These are phyloP conservation scores for Vimba vimba DNA, from an alignment of 2,113 vertebrate species.

Conservation along the genomic window DNA sequence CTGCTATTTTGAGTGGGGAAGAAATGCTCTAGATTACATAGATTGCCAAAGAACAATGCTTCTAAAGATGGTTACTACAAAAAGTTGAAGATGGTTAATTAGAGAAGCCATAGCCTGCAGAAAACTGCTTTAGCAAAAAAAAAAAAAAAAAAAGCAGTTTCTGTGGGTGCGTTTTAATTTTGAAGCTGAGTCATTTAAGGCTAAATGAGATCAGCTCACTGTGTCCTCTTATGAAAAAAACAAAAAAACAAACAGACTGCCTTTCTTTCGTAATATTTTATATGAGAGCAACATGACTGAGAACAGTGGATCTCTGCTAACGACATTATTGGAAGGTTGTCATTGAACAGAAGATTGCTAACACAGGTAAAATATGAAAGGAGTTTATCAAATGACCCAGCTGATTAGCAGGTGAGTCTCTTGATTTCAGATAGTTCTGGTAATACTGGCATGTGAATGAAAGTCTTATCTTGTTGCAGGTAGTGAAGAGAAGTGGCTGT, in stretches of 20 bases:
- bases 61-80: neutral
- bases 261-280: neutral
- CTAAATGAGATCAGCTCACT: conserved; percentile 6
- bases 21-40: conserved; percentile 20
- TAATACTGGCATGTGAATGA: too few species aligned
- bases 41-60: neutral
- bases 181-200: neutral
- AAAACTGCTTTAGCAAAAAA: neutral
- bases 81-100: conserved; percentile 22
- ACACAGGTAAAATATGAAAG: too few species aligned
- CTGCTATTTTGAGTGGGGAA: conserved; percentile 13
- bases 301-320: neutral
- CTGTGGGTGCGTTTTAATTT: neutral
- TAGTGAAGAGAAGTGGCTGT: too few species aligned
- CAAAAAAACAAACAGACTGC: neutral
- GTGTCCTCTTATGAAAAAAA: neutral
- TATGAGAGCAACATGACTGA: neutral
- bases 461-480: too few species aligned
- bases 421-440: too few species aligned
- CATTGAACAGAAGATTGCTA: too few species aligned
- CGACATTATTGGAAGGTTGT: conserved; percentile 2
- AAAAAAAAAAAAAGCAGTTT: neutral
- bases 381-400: too few species aligned
- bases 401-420: too few species aligned
- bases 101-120: neutral